phyloP scores from a whole-genome alignment of 1,140 invertebrate genomes.

The Phymastichus coffea region DNA sequence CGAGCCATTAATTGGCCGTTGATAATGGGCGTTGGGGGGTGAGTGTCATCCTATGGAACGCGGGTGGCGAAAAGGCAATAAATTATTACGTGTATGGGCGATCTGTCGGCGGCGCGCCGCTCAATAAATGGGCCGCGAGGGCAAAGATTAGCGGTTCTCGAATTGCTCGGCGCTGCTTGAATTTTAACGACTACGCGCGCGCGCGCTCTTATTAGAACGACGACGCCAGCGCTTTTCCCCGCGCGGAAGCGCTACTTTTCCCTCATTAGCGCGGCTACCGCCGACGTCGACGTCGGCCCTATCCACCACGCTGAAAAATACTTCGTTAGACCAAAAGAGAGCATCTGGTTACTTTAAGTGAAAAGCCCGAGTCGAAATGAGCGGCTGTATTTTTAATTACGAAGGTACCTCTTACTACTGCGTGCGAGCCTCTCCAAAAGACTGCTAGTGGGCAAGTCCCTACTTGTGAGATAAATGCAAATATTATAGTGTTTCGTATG shows the following conservation, averaged over 20 bases:
- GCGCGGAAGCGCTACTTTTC: neutral
- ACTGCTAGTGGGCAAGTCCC: too few species aligned
- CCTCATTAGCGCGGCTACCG: neutral
- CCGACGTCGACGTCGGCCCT: too few species aligned
- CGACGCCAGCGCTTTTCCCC: neutral
- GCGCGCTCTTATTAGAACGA: neutral
- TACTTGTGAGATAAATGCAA: too few species aligned
- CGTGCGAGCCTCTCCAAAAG: too few species aligned
- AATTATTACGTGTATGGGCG: conserved; percentile 13
- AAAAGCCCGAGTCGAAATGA: neutral
- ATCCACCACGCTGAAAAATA: too few species aligned
- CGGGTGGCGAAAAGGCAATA: conserved; percentile 1
- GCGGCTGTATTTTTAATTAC: neutral
- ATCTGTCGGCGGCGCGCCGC: conserved; percentile 1
- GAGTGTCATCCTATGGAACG: too few species aligned
- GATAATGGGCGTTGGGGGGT: conserved; percentile 18
- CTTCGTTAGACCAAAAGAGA: neutral
- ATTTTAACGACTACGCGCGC: neutral
- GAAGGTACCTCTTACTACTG: too few species aligned
- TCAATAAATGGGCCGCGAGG: conserved; percentile 3
- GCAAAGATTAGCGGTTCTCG: conserved; percentile 12
- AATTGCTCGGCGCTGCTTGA: neutral
- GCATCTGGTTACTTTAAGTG: neutral
- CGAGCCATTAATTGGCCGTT: conserved; percentile 6
- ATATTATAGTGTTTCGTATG: too few species aligned